Percentiles rank a stretch among this genome's conserved stretches.
Conservation (phyloP, 2,113 vertebrate species). For the Numenius arquata region DNA sequence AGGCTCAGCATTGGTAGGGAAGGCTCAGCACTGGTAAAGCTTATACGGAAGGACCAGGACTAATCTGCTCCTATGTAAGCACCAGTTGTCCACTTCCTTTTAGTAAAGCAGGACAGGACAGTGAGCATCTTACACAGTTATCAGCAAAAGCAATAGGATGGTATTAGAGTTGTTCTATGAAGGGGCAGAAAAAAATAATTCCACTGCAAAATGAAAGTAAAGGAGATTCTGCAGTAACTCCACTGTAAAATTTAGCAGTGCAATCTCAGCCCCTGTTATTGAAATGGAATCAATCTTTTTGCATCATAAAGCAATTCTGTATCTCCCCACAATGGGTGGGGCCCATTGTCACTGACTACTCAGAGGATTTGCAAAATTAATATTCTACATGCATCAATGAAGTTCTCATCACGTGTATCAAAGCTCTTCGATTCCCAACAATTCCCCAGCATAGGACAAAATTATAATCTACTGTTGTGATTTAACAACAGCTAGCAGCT, state of each 20-base stretch:
- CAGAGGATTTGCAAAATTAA: background rate
- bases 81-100: background rate
- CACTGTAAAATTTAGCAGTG: background rate
- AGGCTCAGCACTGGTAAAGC: background rate
- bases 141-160: background rate
- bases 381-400: background rate
- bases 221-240: background rate
- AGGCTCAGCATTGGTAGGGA: background rate
- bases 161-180: background rate
- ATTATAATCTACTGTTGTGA: background rate
- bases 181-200: background rate
- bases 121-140: background rate
- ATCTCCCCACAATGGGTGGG: fast-evolving
- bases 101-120: background rate
- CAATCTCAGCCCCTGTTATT: background rate
- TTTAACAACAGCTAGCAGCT: background rate
- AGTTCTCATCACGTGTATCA: background rate
- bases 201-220: background rate
- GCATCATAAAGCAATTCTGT: background rate
- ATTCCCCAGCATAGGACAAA: background rate
- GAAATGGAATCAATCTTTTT: background rate
- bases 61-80: background rate
- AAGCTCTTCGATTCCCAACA: background rate
- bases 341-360: no score
- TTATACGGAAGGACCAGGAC: background rate